A percentile compares a stretch with the other conserved stretches of the same genome.
Evolutionary conservation across 2,888 invertebrate genomes (phyloP).

Genomic region (Orchesella flavescens): DNA sequence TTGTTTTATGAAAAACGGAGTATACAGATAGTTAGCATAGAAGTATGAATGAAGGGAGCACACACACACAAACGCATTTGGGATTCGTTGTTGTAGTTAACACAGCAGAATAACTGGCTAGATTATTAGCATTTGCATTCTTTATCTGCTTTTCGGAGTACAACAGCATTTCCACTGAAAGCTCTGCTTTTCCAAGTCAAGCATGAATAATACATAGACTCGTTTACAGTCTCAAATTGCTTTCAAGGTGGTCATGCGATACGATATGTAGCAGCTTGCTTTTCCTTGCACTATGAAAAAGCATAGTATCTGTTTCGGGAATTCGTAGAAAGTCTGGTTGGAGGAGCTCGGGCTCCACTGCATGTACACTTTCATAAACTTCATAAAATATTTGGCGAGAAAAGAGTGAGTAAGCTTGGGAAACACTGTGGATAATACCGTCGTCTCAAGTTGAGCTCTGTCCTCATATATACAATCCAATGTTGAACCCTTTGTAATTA

Average conservation of each 20-base stretch:
- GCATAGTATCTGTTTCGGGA: neutral
- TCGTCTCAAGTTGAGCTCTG: neutral
- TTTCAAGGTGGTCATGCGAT: slow-evolving; percentile 61
- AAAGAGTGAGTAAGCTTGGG: neutral
- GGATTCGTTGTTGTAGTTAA: slow-evolving; percentile 41
- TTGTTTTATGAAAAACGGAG: slow-evolving; percentile 51
- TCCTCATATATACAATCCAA: slow-evolving; percentile 31
- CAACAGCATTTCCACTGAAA: slow-evolving; percentile 29
- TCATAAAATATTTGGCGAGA: slow-evolving; percentile 56
- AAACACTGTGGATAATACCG: neutral
- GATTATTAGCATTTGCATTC: slow-evolving; percentile 61
- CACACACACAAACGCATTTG: neutral
- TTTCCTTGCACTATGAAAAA: slow-evolving; percentile 17
- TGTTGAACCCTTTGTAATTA: slow-evolving; percentile 51
- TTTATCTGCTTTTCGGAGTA: slow-evolving; percentile 43
- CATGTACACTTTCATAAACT: slow-evolving; percentile 44
- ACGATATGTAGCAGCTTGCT: slow-evolving; percentile 51
- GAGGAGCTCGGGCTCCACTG: slow-evolving; percentile 7
- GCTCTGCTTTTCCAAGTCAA: slow-evolving; percentile 51
- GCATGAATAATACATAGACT: slow-evolving; percentile 61
- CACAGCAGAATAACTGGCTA: slow-evolving; percentile 55
- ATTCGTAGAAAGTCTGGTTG: too few species aligned
- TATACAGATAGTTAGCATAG: slow-evolving; percentile 47
- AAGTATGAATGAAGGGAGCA: neutral
- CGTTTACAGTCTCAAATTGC: slow-evolving; percentile 57